Percentiles rank a stretch among this genome's conserved stretches.
Conservation (phyloP, 2,113 vertebrate species). For the Baryphthengus martii region DNA sequence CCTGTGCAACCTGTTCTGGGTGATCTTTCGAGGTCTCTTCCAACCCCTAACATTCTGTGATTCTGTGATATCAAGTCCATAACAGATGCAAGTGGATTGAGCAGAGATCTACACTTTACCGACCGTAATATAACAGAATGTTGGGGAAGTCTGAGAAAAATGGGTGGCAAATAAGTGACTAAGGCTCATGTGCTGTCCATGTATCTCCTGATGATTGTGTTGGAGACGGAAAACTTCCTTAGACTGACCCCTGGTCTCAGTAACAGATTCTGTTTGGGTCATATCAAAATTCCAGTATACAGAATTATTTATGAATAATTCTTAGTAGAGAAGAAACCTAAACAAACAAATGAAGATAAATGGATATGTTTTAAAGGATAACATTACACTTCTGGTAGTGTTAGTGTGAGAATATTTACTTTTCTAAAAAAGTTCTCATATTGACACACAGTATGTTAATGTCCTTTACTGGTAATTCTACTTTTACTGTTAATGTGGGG, state of each 20-base stretch:
- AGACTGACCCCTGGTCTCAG: accelerated
- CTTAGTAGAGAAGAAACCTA: neutral
- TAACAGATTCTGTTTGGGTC: neutral
- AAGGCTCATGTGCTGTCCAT: accelerated
- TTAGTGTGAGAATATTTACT: neutral
- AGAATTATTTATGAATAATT: neutral
- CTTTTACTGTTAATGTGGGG: neutral
- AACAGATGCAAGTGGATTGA: neutral
- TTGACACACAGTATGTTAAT: neutral
- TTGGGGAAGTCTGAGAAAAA: neutral
- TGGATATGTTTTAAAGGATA: neutral
- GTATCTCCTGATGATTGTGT: neutral
- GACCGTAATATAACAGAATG: neutral
- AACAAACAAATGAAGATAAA: neutral
- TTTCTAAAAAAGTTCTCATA: neutral
- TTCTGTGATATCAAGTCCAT: neutral
- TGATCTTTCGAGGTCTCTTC: too few relatives aligned
- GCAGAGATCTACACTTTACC: neutral
- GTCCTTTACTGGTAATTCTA: neutral
- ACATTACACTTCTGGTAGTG: neutral
- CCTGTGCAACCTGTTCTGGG: too few relatives aligned
- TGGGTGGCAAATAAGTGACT: neutral
- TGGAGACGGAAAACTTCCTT: accelerated
- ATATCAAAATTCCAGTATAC: neutral
- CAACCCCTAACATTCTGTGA: too few relatives aligned